Conservation (phyloP, 30 jellyfish, hydroid and myxozoan genomes). For the Aurelia aurita region DNA sequence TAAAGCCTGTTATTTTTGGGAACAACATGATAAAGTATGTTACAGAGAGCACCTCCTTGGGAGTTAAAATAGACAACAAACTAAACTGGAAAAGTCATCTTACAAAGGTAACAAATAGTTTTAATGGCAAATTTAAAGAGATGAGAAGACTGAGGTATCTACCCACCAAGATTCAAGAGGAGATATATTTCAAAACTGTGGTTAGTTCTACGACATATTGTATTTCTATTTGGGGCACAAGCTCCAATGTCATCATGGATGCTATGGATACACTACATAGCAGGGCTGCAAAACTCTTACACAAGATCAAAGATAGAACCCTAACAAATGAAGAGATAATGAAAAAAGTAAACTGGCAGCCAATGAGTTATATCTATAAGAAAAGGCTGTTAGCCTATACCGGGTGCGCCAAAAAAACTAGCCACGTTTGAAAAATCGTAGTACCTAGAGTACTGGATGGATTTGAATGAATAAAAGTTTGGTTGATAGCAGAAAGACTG, state of each 20-base stretch:
- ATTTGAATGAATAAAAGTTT: too few relatives aligned
- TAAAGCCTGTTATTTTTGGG: slow-evolving; percentile 37
- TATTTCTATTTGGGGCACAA: slow-evolving; percentile 26
- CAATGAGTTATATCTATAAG: too few relatives aligned
- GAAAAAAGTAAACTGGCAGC: slow-evolving; percentile 53
- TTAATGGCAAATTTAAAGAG: too few relatives aligned
- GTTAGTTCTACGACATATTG: too few relatives aligned
- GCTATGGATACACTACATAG: slow-evolving; percentile 39
- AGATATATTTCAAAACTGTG: slow-evolving; percentile 7
- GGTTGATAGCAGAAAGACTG: too few relatives aligned
- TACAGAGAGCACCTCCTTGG: slow-evolving; percentile 46
- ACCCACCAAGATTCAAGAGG: slow-evolving; percentile 37
- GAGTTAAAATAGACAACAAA: slow-evolving; percentile 22
- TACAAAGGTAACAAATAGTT: slow-evolving; percentile 1
- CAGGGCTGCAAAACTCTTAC: too few relatives aligned
- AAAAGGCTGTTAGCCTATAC: too few relatives aligned
- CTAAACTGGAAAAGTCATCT: slow-evolving; percentile 26
- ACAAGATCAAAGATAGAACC: too few relatives aligned
- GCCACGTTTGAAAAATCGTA: too few relatives aligned
- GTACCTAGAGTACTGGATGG: too few relatives aligned
- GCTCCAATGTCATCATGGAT: background rate
- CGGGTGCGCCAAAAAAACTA: too few relatives aligned
- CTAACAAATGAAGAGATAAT: slow-evolving; percentile 28
- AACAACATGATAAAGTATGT: slow-evolving; percentile 8
- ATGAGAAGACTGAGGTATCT: slow-evolving; percentile 35